Conservation (phyloP, 2,888 invertebrate species). For the Tolmerus cingulatus region DNA sequence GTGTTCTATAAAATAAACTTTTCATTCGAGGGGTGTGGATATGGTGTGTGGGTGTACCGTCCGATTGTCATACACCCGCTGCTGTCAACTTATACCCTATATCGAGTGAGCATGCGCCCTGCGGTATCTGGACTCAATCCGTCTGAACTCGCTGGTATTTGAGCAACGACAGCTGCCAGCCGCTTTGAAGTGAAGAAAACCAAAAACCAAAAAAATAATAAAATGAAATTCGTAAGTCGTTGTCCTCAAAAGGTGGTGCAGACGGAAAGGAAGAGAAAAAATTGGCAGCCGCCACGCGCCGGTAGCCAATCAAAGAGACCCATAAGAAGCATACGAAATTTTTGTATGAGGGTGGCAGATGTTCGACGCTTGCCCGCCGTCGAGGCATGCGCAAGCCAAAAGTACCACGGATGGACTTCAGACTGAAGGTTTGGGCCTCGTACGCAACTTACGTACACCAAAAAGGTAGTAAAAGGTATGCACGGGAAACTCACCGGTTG, state of each 20-base stretch:
- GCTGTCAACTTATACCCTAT: not conserved
- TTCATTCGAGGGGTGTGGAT: not conserved
- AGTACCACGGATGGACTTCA: not conserved
- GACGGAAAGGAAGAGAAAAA: conserved; percentile 23
- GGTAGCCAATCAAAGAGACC: conserved; percentile 31
- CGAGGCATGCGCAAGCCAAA: not conserved
- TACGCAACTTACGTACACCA: not conserved
- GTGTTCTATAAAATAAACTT: not conserved
- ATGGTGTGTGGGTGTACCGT: not conserved
- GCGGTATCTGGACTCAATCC: not conserved
- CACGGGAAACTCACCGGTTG: not conserved
- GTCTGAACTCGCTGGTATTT: conserved; percentile 12
- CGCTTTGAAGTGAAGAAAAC: not conserved
- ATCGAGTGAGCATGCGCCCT: not conserved
- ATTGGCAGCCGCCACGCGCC: conserved; percentile 39
- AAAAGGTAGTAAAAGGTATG: not conserved
- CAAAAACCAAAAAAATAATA: too few species aligned
- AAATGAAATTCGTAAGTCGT: not conserved
- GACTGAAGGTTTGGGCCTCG: not conserved
- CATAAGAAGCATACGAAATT: not conserved
- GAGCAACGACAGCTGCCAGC: conserved; percentile 24
- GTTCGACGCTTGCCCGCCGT: not conserved
- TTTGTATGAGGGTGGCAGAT: conserved; percentile 29
- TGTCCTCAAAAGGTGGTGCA: conserved; percentile 13
- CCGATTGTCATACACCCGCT: not conserved